These are phyloP conservation scores for Plagiodera versicolora DNA, from an alignment of 2,888 invertebrate species.

Conservation along the genomic window DNA sequence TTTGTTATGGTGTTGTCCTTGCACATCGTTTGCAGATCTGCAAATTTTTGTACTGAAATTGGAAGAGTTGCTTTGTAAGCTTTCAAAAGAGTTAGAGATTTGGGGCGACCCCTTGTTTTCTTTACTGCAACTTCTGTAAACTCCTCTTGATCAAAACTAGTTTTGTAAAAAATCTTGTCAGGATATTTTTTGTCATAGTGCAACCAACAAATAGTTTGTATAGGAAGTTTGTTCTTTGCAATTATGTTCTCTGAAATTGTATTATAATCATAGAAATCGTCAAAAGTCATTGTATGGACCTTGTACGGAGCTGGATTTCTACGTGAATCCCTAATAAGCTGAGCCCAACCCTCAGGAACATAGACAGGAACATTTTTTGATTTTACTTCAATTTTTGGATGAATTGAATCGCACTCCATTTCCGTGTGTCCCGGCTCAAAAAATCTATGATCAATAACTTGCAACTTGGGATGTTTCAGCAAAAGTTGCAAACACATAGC, in stretches of 20 bases:
- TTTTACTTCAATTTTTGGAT: conserved; percentile 41
- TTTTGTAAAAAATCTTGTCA: too few relatives aligned
- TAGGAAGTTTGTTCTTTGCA: too few relatives aligned
- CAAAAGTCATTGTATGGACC: background rate
- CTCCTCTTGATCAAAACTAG: too few relatives aligned
- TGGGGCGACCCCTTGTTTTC: too few relatives aligned
- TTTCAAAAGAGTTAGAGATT: background rate
- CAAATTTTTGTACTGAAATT: conserved; percentile 16
- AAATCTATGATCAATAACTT: conserved; percentile 14
- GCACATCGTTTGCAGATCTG: conserved; percentile 9
- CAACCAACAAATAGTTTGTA: too few relatives aligned
- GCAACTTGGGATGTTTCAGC: conserved; percentile 2
- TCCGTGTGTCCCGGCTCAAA: conserved; percentile 35
- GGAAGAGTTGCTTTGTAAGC: background rate
- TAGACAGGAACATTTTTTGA: conserved; percentile 38
- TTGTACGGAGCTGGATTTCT: background rate
- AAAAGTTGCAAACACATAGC: conserved; percentile 11
- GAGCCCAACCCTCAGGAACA: conserved; percentile 36
- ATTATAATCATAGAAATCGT: background rate
- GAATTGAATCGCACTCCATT: conserved; percentile 30
- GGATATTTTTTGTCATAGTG: too few relatives aligned
- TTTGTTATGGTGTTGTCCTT: conserved; percentile 28
- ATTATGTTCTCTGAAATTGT: conserved; percentile 2
- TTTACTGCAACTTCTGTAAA: too few relatives aligned
- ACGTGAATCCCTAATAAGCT: conserved; percentile 33